phyloP scores from a whole-genome alignment of 2,888 invertebrate species.

The Xanthia togata region DNA sequence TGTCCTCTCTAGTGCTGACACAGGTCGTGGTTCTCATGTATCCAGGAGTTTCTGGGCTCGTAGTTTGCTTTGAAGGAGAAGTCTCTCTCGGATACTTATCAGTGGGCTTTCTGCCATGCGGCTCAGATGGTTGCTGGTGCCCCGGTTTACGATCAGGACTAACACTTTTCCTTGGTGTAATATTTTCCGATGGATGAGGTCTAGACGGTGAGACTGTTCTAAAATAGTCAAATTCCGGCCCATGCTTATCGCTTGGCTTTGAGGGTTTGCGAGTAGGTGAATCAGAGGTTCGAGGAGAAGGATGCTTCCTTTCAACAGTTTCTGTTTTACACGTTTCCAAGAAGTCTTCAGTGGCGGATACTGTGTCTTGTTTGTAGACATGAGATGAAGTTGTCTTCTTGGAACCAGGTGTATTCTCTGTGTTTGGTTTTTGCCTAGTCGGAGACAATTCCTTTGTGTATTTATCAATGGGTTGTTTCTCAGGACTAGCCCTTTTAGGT shows the following conservation, averaged over 20 bases:
- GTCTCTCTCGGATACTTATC: conserved; percentile 27
- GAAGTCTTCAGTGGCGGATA: conserved; percentile 52
- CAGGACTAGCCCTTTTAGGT: conserved; percentile 23
- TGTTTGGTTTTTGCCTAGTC: conserved; percentile 32
- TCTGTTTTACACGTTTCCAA: conserved; percentile 52
- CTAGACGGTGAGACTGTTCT: conserved; percentile 45
- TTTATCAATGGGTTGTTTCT: conserved; percentile 28
- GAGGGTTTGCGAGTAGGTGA: conserved; percentile 57
- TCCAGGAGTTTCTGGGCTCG: conserved; percentile 47
- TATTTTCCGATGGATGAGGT: conserved; percentile 16
- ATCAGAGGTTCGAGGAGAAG: conserved; percentile 47
- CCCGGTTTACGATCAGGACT: conserved; percentile 52
- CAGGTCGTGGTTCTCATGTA: conserved; percentile 59
- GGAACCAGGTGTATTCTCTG: conserved; percentile 42
- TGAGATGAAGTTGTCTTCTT: conserved; percentile 59
- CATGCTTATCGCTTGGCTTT: conserved; percentile 17
- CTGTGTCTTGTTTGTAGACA: conserved; percentile 56
- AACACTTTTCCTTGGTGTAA: conserved; percentile 35
- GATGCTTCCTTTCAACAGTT: conserved; percentile 49
- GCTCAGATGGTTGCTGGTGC: conserved; percentile 26
- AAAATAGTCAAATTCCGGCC: conserved; percentile 25
- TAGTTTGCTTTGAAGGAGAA: conserved; percentile 36
- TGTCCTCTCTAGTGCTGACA: conserved; percentile 53
- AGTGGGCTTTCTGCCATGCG: conserved; percentile 8
- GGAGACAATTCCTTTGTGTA: conserved; percentile 40